Conservation (phyloP, 1,140 invertebrate genomes). For the Galendromus occidentalis region DNA sequence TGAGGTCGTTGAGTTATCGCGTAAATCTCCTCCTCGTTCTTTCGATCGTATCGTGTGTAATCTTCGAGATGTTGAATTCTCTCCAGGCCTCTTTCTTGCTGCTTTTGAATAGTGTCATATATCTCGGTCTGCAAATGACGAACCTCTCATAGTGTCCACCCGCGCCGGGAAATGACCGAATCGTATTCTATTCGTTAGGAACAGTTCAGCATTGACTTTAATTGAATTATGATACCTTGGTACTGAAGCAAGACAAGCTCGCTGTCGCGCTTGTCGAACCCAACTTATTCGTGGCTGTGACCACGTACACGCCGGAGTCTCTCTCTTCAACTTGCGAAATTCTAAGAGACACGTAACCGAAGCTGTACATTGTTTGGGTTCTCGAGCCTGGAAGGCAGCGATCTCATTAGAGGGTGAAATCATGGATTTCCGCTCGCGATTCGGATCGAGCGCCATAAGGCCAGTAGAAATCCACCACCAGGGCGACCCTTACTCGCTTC, state of each 20-base stretch:
- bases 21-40: slow-evolving; percentile 43
- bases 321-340: slow-evolving; percentile 75
- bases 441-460: not conserved
- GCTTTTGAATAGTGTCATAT: slow-evolving; percentile 22
- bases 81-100: slow-evolving; percentile 63
- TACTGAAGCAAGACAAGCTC: slow-evolving; percentile 61
- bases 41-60: slow-evolving; percentile 29
- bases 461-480: not conserved
- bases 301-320: slow-evolving; percentile 79
- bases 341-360: slow-evolving; percentile 85
- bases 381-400: slow-evolving; percentile 41
- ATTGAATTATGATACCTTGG: slow-evolving; percentile 12
- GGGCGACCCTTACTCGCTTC: slow-evolving; percentile 49
- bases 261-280: slow-evolving; percentile 74
- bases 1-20: slow-evolving; percentile 51
- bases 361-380: slow-evolving; percentile 85
- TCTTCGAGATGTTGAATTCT: slow-evolving; percentile 76
- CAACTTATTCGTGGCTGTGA: slow-evolving; percentile 60
- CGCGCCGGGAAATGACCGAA: not conserved
- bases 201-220: not conserved
- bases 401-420: not conserved
- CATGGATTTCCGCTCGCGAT: not conserved
- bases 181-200: no score
- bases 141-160: not conserved
- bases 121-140: not conserved